Percentiles rank a stretch among this genome's conserved stretches.
Evolutionary conservation across 1,140 invertebrate species (phyloP).

Genomic region (Drosophila subpulchrella): DNA sequence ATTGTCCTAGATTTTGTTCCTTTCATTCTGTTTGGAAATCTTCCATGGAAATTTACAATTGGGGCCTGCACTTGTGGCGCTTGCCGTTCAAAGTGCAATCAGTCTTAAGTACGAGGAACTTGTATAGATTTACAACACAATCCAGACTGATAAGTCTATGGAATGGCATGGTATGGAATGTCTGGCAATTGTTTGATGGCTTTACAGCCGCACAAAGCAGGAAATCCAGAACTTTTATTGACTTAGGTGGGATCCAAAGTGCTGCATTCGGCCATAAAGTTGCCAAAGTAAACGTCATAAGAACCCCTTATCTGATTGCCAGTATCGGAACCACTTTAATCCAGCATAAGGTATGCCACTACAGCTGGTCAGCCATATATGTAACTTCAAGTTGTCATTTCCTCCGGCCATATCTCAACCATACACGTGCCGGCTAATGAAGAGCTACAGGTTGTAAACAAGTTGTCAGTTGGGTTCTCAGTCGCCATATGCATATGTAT

Average conservation of each 20-base stretch:
- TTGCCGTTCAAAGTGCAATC: conserved; percentile 44
- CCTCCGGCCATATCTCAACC: conserved; percentile 22
- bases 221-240: conserved; percentile 30
- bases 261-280: conserved; percentile 22
- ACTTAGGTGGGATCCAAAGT: not conserved
- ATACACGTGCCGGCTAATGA: conserved; percentile 45
- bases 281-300: conserved; percentile 20
- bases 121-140: conserved; percentile 32
- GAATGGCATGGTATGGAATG: conserved; percentile 18
- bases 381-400: conserved; percentile 38
- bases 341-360: conserved; percentile 4
- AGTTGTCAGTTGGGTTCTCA: conserved; percentile 18
- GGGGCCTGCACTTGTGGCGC: conserved; percentile 37
- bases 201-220: conserved; percentile 9
- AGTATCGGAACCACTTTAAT: conserved; percentile 7
- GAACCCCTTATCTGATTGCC: not conserved
- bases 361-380: not conserved
- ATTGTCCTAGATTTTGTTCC: conserved; percentile 46
- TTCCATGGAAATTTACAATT: conserved; percentile 56
- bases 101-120: not conserved
- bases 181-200: conserved; percentile 15
- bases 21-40: conserved; percentile 27
- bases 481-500: not conserved
- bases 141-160: conserved; percentile 14
- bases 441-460: conserved; percentile 49